phyloP scores from a whole-genome alignment of 2,113 vertebrate species.

The Colossoma macropomum region DNA sequence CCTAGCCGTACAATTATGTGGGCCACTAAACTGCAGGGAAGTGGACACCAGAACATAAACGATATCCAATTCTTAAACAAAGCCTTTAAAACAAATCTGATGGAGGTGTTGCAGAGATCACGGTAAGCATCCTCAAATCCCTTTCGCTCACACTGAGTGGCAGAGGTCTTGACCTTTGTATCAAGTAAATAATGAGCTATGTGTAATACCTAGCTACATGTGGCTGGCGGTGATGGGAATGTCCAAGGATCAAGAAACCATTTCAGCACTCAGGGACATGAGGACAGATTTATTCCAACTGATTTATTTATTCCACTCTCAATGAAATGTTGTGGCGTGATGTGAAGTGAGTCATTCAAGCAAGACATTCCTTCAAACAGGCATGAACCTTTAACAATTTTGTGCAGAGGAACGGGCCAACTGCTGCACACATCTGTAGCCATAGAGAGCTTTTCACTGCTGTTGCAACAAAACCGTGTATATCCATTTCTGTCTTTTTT shows the following conservation, averaged over 20 bases:
- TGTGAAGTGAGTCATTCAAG: too few species aligned
- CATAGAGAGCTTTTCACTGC: too few species aligned
- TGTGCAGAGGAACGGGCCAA: too few species aligned
- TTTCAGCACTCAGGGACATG: background rate
- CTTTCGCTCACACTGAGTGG: background rate
- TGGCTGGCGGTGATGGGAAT: background rate
- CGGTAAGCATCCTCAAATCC: background rate
- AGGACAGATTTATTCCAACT: background rate
- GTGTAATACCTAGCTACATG: background rate
- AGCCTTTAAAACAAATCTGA: background rate
- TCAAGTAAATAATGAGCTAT: background rate
- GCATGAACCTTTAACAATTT: too few species aligned
- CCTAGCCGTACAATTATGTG: background rate
- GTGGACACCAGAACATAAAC: background rate
- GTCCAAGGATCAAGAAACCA: background rate
- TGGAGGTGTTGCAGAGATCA: background rate
- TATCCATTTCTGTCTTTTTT: too few species aligned
- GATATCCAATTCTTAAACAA: background rate
- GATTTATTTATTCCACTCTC: background rate
- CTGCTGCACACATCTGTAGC: too few species aligned
- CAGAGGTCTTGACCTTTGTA: background rate
- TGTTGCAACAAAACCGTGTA: too few species aligned
- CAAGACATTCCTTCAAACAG: background rate
- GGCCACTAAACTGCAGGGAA: background rate
- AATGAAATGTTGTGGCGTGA: background rate